Evolutionary conservation across 92 coral and sea anemone genomes (phyloP).

Genomic region (Siderastrea siderea): DNA sequence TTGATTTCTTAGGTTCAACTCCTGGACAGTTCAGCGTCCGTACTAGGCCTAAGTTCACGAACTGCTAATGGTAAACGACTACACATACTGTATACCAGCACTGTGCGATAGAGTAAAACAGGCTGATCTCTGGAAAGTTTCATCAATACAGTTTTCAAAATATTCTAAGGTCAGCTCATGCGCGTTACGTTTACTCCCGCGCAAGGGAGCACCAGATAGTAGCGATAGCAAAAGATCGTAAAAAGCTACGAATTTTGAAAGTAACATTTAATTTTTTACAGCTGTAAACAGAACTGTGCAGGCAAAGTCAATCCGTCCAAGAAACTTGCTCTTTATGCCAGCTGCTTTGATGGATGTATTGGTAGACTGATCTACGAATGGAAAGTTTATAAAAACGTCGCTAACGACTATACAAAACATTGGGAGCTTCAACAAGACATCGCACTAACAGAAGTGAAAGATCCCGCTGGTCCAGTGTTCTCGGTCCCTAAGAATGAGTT

Average conservation of each 20-base stretch:
- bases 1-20: too few relatives aligned
- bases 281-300: conserved; percentile 67
- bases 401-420: background rate
- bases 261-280: background rate
- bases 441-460: conserved; percentile 23
- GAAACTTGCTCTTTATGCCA: conserved; percentile 45
- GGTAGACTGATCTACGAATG: conserved; percentile 64
- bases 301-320: conserved; percentile 55
- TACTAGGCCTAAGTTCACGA: too few relatives aligned
- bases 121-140: too few relatives aligned
- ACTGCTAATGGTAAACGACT: too few relatives aligned
- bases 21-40: too few relatives aligned
- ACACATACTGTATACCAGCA: too few relatives aligned
- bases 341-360: conserved; percentile 52
- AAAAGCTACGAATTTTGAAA: background rate
- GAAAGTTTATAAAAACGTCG: conserved; percentile 51
- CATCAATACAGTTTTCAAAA: too few relatives aligned
- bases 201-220: background rate
- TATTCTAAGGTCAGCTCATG: too few relatives aligned
- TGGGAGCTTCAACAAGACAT: conserved; percentile 37
- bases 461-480: conserved; percentile 39
- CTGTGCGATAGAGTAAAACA: too few relatives aligned
- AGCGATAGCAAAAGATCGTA: too few relatives aligned
- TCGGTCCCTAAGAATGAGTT: conserved; percentile 42
- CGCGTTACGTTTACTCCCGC: too few relatives aligned